These are phyloP conservation scores for Drosophila burlai DNA, from an alignment of 1,140 invertebrate genomes.

Conservation along the genomic window DNA sequence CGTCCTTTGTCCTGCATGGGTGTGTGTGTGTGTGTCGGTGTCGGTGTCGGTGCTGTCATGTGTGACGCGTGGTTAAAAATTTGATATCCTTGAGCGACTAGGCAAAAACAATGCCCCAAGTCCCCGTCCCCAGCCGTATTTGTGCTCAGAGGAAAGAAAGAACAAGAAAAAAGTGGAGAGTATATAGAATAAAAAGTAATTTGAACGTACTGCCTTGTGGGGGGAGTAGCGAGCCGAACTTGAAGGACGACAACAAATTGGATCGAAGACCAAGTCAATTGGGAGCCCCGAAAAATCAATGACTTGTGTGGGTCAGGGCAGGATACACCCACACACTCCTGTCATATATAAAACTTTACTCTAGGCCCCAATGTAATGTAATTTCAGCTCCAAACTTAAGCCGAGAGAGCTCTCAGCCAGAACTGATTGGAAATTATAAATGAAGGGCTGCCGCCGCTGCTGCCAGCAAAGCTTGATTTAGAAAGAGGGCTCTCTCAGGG, in stretches of 20 bases:
- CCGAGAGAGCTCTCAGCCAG: slow-evolving; percentile 27
- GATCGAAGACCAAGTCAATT: slow-evolving; percentile 43
- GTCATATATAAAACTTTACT: slow-evolving; percentile 7
- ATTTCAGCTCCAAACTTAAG: slow-evolving; percentile 25
- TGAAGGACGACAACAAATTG: slow-evolving; percentile 33
- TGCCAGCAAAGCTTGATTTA: slow-evolving; percentile 24
- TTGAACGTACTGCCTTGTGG: slow-evolving; percentile 19
- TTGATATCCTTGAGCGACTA: slow-evolving; percentile 76
- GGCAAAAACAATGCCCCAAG: slow-evolving; percentile 34
- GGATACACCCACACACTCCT: not conserved
- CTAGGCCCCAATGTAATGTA: slow-evolving; percentile 25
- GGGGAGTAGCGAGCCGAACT: slow-evolving; percentile 1
- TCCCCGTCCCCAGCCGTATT: not conserved
- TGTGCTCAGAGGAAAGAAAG: not conserved
- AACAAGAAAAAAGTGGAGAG: not conserved
- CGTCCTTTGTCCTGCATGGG: slow-evolving; percentile 1
- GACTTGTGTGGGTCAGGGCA: slow-evolving; percentile 43
- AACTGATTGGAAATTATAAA: slow-evolving; percentile 47
- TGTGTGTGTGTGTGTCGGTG: slow-evolving; percentile 3
- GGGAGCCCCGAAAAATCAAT: slow-evolving; percentile 46
- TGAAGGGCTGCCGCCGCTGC: slow-evolving; percentile 6
- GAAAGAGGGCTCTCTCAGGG: not conserved
- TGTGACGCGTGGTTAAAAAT: slow-evolving; percentile 81
- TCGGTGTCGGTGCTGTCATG: slow-evolving; percentile 50
- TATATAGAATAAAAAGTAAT: slow-evolving; percentile 45